Evolutionary conservation across 2,888 invertebrate species (phyloP), one percentile per base, ranked within the genome.

Genomic region (Acanthosoma haemorrhoidale): DNA sequence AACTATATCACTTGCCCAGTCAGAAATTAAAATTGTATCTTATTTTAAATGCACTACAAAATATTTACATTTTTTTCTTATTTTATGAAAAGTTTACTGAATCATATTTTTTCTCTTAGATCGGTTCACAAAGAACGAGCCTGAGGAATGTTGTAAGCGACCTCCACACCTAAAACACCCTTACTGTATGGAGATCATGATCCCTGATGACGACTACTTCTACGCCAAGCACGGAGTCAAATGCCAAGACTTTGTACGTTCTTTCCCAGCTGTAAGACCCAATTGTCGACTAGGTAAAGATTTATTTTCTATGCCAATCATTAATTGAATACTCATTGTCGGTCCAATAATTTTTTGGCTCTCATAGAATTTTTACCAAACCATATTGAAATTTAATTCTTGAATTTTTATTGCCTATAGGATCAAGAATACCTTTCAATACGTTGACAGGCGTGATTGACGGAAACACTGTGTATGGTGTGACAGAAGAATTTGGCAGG

Each of bases 181-280:
- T 0, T 93, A 94, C 80, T 95, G 95, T 79, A 89, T 94, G 80
- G 93, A 94, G 82, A 92, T 95, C 76, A 83, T 85, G 63, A 87
- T 95, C 60, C 94, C 94, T 0, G 91, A 91, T 75, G 92, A 94
- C 78, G 95, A 95, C 79, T 92, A 93, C 79, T 94, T 95, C 85
- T 95, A 91, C 83, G 85, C 89, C 5, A 82, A 92, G 41, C 93
- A 90, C 80, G 86, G 89, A 75, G 89, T 94, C 66, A 89, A 88
- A 78, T 95, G 95, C 79, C 88, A 93, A 78, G 91, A 94, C 81
- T 94, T 95, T 78, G 93, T 94, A 11, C 84, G 95, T 76, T 93
- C 90, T 36, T 92, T 94, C 80, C 94, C 94, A 15, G 91, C 91
- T 1, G 89, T 90, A 9, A 84, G 94, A 77, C 92, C 94, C 60